These are phyloP conservation scores for Gonatopus flavifemur DNA, from an alignment of 1,140 invertebrate species.

Conservation along the genomic window DNA sequence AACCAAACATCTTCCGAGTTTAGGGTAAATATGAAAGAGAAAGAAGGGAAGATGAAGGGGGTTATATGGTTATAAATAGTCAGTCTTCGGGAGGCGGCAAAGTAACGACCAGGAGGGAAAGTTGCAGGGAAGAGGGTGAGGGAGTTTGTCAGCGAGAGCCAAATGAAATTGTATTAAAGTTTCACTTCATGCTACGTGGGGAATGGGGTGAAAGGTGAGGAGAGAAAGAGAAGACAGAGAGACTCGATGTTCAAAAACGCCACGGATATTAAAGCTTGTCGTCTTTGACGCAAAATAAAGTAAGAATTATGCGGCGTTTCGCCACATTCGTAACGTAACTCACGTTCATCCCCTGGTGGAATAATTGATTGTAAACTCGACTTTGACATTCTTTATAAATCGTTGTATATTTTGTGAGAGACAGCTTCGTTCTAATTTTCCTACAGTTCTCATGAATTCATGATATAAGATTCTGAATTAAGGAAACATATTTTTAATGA, in stretches of 20 bases:
- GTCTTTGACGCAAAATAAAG: constrained; percentile 37
- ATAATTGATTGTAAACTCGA: no score
- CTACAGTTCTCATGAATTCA: no score
- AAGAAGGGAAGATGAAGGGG: constrained; percentile 11
- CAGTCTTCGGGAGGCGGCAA: constrained; percentile 36
- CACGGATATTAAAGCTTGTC: constrained; percentile 39
- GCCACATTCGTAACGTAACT: no score
- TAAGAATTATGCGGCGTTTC: constrained; percentile 17
- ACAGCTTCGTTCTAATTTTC: no score
- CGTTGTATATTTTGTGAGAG: no score
- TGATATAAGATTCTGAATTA: no score
- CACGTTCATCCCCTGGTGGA: no score
- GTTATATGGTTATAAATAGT: constrained; percentile 41
- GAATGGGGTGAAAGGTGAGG: neutral
- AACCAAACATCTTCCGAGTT: constrained; percentile 30
- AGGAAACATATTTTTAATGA: no score
- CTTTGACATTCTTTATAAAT: no score
- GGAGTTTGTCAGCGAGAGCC: constrained; percentile 39
- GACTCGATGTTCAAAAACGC: constrained; percentile 17
- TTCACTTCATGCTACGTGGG: constrained; percentile 26
- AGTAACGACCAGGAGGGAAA: constrained; percentile 27
- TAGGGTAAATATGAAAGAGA: neutral
- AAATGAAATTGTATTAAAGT: constrained; percentile 44
- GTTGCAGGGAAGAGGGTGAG: constrained; percentile 22
- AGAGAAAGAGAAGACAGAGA: neutral